Evolutionary conservation across 2,888 invertebrate species (phyloP), one percentile per base, ranked within the genome.

Genomic region (Meliscaeva auricollis): DNA sequence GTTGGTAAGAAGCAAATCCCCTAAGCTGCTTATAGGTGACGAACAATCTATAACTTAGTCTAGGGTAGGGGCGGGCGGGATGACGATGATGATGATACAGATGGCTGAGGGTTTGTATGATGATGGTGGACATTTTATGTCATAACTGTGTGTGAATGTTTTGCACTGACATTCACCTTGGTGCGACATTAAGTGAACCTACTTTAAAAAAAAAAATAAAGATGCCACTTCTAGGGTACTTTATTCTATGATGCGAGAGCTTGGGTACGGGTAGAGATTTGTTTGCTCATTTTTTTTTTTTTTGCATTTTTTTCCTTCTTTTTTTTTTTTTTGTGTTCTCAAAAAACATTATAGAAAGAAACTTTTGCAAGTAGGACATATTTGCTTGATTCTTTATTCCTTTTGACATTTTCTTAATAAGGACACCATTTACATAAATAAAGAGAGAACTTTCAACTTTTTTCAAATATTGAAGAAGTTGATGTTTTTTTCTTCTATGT

Each of bases 11-110:
- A 41, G 76, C 60, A 76, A 81, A 81, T 76, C 81, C 81, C 56
- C 60, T 85, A 85, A 85, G 85, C 80, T 41, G 81, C 81, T 81
- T 85, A 81, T 58, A 85, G 76, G 72, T 66, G 80, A 84, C 70
- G 70, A 75, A 58, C 58, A 84, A 74, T 84, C 79, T 70, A 70
- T 79, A 79, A 75, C 79, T 74, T n/a, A 56, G 68, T 56, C 32
- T 11, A 15, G n/a, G 52, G 9, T 22, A 44, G 32, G 2, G 17
- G 2, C 15, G 13, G 30, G 44, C 22, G 58, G 5, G 1, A 0
- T 2, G 32, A 8, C 0, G 8, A 5, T 3, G 32, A 11, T 35
- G 35, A 15, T 32, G 15, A 11, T 58, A 30, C n/a, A n/a, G n/a
- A n/a, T n/a, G n/a, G n/a, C n/a, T n/a, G n/a, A n/a, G n/a, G n/a